Evolutionary conservation across 2,888 invertebrate genomes (phyloP).

Genomic region (Agrypnus murinus): DNA sequence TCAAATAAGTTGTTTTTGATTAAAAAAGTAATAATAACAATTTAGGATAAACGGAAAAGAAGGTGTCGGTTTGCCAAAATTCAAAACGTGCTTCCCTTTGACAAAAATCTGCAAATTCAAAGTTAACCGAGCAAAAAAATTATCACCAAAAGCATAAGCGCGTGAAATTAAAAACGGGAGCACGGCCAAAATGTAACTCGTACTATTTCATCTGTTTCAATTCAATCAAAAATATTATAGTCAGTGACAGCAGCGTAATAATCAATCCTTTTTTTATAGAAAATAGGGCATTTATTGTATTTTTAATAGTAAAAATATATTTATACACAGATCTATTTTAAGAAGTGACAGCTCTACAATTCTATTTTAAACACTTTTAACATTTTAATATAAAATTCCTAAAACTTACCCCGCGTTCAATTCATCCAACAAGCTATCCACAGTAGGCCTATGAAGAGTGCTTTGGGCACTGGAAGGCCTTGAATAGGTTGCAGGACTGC

Average conservation of each 20-base stretch:
- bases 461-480: slow-evolving; percentile 69
- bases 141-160: slow-evolving; percentile 16
- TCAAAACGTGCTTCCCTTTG: too few relatives aligned
- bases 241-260: background rate
- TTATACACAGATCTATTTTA: slow-evolving; percentile 33
- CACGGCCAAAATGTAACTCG: background rate
- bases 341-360: slow-evolving; percentile 15
- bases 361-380: slow-evolving; percentile 26
- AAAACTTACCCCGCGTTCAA: slow-evolving; percentile 84
- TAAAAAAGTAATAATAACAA: slow-evolving; percentile 8
- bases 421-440: slow-evolving; percentile 93
- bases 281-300: too few relatives aligned
- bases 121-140: slow-evolving; percentile 25
- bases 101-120: slow-evolving; percentile 7
- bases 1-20: slow-evolving; percentile 28
- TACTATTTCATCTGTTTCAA: background rate
- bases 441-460: slow-evolving; percentile 80
- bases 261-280: too few relatives aligned
- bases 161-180: slow-evolving; percentile 36
- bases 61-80: background rate
- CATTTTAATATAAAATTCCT: slow-evolving; percentile 9
- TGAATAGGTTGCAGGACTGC: slow-evolving; percentile 66
- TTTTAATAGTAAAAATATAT: too few relatives aligned
- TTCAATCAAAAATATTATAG: too few relatives aligned
- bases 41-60: background rate